phyloP scores from a whole-genome alignment of 2,797 vertebrate genomes.

The Danio albolineatus region DNA sequence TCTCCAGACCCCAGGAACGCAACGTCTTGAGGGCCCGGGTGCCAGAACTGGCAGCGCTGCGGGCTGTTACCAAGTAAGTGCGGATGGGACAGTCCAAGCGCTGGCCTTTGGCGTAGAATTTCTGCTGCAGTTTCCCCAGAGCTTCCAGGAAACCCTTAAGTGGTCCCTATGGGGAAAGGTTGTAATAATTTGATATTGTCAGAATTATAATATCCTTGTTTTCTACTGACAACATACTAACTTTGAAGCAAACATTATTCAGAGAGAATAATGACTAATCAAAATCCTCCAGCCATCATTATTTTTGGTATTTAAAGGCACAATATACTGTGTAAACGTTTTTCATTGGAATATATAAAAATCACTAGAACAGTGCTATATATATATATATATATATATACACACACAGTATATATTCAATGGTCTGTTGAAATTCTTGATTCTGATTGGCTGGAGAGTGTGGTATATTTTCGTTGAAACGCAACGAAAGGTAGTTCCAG shows the following conservation, averaged over 20 bases:
- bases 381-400: no score
- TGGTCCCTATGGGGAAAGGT: constrained; percentile 75
- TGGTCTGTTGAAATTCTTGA: no score
- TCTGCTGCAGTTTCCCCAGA: constrained; percentile 86
- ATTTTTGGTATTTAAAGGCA: no score
- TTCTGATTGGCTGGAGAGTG: no score
- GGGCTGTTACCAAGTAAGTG: constrained; percentile 93
- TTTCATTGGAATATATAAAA: no score
- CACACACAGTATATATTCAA: no score
- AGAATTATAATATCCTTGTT: neutral
- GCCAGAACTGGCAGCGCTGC: constrained; percentile 92
- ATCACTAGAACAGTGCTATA: no score
- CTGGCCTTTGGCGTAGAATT: constrained; percentile 86
- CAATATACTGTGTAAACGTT: no score
- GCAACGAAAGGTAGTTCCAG: no score
- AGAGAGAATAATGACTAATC: no score
- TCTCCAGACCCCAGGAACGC: constrained; percentile 94
- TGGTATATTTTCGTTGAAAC: no score
- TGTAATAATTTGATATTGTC: neutral
- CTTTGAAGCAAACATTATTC: neutral
- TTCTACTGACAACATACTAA: neutral
- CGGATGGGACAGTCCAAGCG: constrained; percentile 86
- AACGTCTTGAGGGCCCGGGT: constrained; percentile 92
- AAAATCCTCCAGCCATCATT: no score
- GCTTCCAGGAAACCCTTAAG: constrained; percentile 87